Conservation (phyloP, 2,888 invertebrate genomes). For the Argyresthia goedartella region DNA sequence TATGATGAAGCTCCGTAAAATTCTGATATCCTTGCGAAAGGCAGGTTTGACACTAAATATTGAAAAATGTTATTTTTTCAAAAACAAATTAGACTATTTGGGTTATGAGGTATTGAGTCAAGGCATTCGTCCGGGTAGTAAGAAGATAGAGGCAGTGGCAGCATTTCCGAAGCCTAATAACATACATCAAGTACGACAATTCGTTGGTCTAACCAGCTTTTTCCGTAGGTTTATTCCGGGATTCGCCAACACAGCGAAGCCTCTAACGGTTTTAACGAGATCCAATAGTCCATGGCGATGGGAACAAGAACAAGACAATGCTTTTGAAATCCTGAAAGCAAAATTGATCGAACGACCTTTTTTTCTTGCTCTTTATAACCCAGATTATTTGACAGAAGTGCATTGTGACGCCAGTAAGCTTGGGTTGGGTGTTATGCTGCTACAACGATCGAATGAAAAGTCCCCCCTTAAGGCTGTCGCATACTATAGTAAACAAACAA, state of each 20-base stretch:
- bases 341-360: constrained; percentile 9
- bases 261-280: neutral
- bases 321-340: neutral
- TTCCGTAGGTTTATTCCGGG: constrained; percentile 14
- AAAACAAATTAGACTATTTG: too few relatives aligned
- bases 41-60: too few relatives aligned
- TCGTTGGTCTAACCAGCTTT: constrained; percentile 14
- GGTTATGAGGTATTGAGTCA: too few relatives aligned
- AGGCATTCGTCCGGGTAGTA: too few relatives aligned
- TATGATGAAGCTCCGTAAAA: too few relatives aligned
- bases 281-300: constrained; percentile 1
- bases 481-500: too few relatives aligned
- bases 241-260: neutral
- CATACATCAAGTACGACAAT: constrained; percentile 13
- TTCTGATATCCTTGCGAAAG: too few relatives aligned
- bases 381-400: constrained; percentile 15
- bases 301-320: constrained; percentile 8
- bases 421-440: constrained; percentile 18
- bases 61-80: too few relatives aligned
- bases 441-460: too few relatives aligned
- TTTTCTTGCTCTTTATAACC: constrained; percentile 9
- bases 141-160: too few relatives aligned
- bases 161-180: too few relatives aligned
- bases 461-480: too few relatives aligned
- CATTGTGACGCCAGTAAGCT: constrained; percentile 21